A percentile compares a stretch with the other conserved stretches of the same genome.
Evolutionary conservation across 2,888 invertebrate genomes (phyloP).

Genomic region (Nomada goodeniana): DNA sequence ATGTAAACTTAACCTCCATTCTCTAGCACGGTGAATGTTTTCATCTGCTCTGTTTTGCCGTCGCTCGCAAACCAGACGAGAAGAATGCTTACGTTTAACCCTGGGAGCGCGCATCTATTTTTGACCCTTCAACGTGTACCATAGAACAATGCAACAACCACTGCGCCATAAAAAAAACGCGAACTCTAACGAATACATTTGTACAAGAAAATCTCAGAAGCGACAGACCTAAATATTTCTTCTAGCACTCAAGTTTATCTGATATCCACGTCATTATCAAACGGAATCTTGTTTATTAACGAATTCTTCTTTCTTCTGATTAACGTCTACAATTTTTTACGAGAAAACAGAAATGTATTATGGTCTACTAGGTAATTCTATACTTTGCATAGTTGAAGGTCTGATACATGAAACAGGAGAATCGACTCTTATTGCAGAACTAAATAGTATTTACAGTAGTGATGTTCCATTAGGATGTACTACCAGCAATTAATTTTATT

Average conservation of each 20-base stretch:
- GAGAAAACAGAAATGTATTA: not conserved
- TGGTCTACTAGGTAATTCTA: not conserved
- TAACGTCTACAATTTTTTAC: not conserved
- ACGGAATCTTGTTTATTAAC: not conserved
- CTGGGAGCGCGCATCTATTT: slow-evolving; percentile 67
- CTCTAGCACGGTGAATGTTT: slow-evolving; percentile 58
- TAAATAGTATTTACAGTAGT: slow-evolving; percentile 13
- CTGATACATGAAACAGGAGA: not conserved
- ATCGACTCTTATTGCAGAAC: not conserved
- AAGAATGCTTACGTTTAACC: slow-evolving; percentile 64
- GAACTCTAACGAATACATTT: not conserved
- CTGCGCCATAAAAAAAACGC: slow-evolving; percentile 31
- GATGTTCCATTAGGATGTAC: not conserved
- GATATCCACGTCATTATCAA: no score
- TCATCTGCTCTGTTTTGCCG: slow-evolving; percentile 60
- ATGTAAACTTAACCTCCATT: slow-evolving; percentile 64
- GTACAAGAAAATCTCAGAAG: not conserved
- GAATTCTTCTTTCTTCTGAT: no score
- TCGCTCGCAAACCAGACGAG: slow-evolving; percentile 58
- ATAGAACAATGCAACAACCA: slow-evolving; percentile 41
- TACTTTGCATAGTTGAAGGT: slow-evolving; percentile 9
- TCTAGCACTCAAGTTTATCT: no score
- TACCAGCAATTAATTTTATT: not conserved
- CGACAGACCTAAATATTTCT: not conserved
- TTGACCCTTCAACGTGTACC: slow-evolving; percentile 51